phyloP scores from a whole-genome alignment of 2,888 invertebrate species.

The Zygaena filipendulae region DNA sequence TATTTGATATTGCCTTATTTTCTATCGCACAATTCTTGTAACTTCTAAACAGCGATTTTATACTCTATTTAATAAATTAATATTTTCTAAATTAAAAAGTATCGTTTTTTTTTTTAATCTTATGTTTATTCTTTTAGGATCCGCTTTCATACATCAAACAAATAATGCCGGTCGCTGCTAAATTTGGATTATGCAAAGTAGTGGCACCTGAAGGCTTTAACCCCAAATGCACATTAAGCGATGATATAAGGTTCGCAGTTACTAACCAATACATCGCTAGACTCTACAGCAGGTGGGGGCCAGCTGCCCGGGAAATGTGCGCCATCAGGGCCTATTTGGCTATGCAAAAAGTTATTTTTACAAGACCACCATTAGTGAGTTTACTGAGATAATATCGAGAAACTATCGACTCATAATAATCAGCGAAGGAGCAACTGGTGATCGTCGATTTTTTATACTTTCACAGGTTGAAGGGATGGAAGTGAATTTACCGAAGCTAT shows the following conservation, averaged over 20 bases:
- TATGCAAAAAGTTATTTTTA: constrained; percentile 79
- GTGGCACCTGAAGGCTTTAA: constrained; percentile 84
- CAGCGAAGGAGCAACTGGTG: no score
- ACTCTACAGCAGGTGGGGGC: constrained; percentile 89
- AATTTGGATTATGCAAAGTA: constrained; percentile 88
- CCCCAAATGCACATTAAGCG: constrained; percentile 80
- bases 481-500: constrained; percentile 86
- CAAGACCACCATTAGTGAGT: constrained; percentile 81
- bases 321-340: constrained; percentile 86
- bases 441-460: no score
- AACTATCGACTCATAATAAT: no score
- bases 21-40: no score
- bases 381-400: constrained; percentile 1
- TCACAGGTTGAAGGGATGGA: constrained; percentile 93
- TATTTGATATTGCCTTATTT: no score
- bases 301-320: constrained; percentile 84
- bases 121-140: constrained; percentile 63
- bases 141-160: constrained; percentile 87
- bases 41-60: no score
- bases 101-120: background rate
- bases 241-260: constrained; percentile 87
- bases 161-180: constrained; percentile 78
- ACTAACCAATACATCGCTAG: constrained; percentile 92
- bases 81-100: background rate
- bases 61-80: no score